Evolutionary conservation across 2,888 invertebrate genomes (phyloP), one percentile per base, ranked within the genome.

Genomic region (Brachylomia viminalis): DNA sequence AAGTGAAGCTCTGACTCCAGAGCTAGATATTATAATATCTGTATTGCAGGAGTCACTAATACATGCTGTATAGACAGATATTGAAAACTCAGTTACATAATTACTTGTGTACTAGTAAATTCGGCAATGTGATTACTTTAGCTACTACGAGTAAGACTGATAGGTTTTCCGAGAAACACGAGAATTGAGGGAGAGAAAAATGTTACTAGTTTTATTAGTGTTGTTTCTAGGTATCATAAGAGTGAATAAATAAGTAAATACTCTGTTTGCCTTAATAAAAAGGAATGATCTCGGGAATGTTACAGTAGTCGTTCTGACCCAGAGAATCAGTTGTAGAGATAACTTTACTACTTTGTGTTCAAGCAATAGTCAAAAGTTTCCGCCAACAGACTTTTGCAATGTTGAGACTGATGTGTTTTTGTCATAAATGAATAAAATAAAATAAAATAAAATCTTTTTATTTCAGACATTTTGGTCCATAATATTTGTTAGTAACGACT

Each of bases 321-420:
- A 75, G 45, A 47, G 23, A 56, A 56, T 33, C 72, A 42, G n/a
- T 62, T 49, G 38, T 20, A n/a, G 13, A 20, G 59, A 30, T 62
- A 62, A 79, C 62, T 79, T 79, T 30, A 0, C 59, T 45, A 78
- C 49, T 78, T 76, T 62, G 49, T 42, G 49, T 79, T 62, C 20
- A 49, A 71, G 72, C 49, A 56, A 79, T 71, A 71, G 79, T 77
- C 77, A 71, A 56, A 77, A 79, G 79, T 77, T 79, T 47, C 54
- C 33, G 54, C 47, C n/a, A 69, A 70, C 27, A 61, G 56, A 33
- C 30, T 20, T n/a, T n/a, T n/a, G n/a, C n/a, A n/a, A n/a, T n/a
- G n/a, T n/a, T n/a, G n/a, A n/a, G n/a, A n/a, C n/a, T n/a, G n/a
- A n/a, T n/a, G n/a, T n/a, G n/a, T n/a, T n/a, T n/a, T n/a, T n/a